phyloP scores from a whole-genome alignment of 64 coral and sea anemone species.

The Stylophora pistillata region DNA sequence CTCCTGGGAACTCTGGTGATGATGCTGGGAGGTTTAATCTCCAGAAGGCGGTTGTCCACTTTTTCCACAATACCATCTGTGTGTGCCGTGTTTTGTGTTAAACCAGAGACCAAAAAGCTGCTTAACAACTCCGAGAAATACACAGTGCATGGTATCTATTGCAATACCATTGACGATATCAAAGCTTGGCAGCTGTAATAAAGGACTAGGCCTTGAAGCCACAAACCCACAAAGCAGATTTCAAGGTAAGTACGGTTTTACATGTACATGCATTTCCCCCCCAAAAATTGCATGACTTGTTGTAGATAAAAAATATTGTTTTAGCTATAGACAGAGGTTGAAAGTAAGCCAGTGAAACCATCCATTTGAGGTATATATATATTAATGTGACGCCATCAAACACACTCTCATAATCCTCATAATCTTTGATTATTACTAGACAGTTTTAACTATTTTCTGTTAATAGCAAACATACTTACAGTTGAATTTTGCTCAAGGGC shows the following conservation, averaged over 20 bases:
- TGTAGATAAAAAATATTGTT: too few species aligned
- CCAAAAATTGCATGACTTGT: too few species aligned
- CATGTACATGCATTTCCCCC: too few species aligned
- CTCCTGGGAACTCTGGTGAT: slow-evolving; percentile 19
- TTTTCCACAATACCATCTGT: slow-evolving; percentile 25
- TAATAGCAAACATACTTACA: not conserved
- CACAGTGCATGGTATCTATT: slow-evolving; percentile 31
- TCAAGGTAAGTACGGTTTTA: too few species aligned
- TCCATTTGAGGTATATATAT: too few species aligned
- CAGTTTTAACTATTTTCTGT: too few species aligned
- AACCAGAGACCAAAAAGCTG: not conserved
- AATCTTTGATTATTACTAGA: too few species aligned
- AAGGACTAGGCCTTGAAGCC: slow-evolving; percentile 16
- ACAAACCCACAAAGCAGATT: not conserved
- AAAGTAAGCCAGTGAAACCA: too few species aligned
- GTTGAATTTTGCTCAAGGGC: slow-evolving; percentile 46
- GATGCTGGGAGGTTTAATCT: not conserved
- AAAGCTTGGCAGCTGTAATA: slow-evolving; percentile 25
- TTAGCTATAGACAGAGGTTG: too few species aligned
- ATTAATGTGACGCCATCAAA: too few species aligned
- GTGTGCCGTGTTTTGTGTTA: not conserved
- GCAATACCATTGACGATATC: not conserved
- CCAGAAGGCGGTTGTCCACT: not conserved
- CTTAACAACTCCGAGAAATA: slow-evolving; percentile 21
- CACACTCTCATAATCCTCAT: too few species aligned